Conservation (phyloP, 2,888 invertebrate genomes). For the Drosophila gaucha region DNA sequence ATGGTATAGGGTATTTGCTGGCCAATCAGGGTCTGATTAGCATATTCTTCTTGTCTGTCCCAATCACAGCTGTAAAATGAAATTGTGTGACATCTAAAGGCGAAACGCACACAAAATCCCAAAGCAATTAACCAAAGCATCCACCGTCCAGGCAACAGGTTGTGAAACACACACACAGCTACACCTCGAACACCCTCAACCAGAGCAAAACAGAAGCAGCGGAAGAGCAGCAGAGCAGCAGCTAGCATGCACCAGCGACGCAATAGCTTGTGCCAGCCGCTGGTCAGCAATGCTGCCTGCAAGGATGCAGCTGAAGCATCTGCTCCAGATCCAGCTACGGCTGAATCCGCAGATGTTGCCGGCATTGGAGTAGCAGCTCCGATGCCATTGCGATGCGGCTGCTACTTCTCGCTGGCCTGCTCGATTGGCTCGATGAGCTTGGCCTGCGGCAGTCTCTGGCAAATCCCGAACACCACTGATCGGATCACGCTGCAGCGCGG, state of each 20-base stretch:
- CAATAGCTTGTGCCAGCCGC: slow-evolving; percentile 40
- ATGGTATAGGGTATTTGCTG: slow-evolving; percentile 7
- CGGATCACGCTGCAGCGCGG: slow-evolving; percentile 88
- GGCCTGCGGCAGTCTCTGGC: slow-evolving; percentile 83
- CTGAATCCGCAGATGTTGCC: neutral
- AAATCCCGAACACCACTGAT: slow-evolving; percentile 84
- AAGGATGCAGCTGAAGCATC: slow-evolving; percentile 15
- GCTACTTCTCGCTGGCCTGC: slow-evolving; percentile 83
- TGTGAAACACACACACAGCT: slow-evolving; percentile 18
- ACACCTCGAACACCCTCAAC: neutral
- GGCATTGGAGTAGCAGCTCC: slow-evolving; percentile 9
- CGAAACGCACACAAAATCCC: slow-evolving; percentile 6
- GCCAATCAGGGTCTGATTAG: slow-evolving; percentile 17
- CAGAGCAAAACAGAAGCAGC: neutral
- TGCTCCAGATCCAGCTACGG: neutral
- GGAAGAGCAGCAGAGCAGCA: neutral
- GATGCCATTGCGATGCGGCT: slow-evolving; percentile 60
- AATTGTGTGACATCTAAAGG: slow-evolving; percentile 18
- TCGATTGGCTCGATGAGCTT: slow-evolving; percentile 84
- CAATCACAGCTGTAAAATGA: slow-evolving; percentile 41
- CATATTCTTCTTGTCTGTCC: slow-evolving; percentile 7
- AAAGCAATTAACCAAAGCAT: slow-evolving; percentile 12
- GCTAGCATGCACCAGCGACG: slow-evolving; percentile 36
- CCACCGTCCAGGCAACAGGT: slow-evolving; percentile 53
- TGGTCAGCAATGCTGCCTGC: slow-evolving; percentile 29